Conservation (phyloP, 2,888 invertebrate species). For the Melanotus villosus region DNA sequence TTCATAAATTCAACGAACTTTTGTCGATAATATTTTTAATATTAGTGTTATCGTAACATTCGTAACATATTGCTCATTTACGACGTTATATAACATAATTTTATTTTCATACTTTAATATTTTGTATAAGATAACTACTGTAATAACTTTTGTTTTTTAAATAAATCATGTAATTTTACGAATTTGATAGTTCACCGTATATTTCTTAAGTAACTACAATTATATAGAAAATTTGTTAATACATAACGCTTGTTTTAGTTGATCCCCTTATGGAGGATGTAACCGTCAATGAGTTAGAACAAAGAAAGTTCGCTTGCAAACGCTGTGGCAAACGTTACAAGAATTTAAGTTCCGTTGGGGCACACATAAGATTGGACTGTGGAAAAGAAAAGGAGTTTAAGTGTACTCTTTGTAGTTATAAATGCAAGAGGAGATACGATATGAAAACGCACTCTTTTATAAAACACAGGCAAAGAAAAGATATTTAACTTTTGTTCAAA, state of each 20-base stretch:
- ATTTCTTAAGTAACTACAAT: no score
- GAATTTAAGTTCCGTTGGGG: constrained; percentile 41
- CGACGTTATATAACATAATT: no score
- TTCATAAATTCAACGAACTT: no score
- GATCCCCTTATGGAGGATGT: neutral
- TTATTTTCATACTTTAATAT: no score
- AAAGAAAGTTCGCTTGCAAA: neutral
- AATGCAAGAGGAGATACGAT: neutral
- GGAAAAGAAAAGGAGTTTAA: neutral
- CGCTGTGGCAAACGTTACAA: constrained; percentile 45
- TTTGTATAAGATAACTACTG: no score
- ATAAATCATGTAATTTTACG: no score
- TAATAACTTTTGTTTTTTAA: no score
- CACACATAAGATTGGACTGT: constrained; percentile 49
- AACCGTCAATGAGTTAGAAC: neutral
- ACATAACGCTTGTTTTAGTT: neutral
- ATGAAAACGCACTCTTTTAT: neutral
- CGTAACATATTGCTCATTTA: no score
- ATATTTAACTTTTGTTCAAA: no score
- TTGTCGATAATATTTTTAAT: no score
- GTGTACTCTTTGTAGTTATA: neutral
- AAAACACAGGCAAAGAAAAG: neutral
- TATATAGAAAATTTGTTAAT: neutral
- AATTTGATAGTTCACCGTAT: no score
- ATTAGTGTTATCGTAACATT: no score